Base-by-base conservation (phyloP, 2,797 vertebrate species). In the Garrulus glandarius region DNA sequence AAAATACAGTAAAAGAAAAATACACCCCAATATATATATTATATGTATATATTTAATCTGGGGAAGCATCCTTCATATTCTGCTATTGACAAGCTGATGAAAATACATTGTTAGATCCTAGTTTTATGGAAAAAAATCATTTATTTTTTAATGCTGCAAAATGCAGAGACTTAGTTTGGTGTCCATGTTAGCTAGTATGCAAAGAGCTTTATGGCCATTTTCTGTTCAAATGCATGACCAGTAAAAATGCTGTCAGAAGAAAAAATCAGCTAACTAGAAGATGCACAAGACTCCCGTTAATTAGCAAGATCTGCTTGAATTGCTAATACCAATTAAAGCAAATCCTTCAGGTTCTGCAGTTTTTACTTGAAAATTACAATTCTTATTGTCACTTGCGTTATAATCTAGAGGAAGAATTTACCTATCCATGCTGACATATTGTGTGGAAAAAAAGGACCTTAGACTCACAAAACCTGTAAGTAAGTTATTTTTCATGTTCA, bases 51-150 rank as follows among this genome's bases (percentile, higher is more conserved):
- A 26, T 70, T 57, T 91, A 49, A 84, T 93, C 56, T 91, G 70
- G 29, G 89, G 56, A 93, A 95, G 50, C 27, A 89, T 91, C 34
- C 22, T 93, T 97, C 53, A 64, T 71, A 39, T 92, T 89, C 96
- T 96, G 89, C 69, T 94, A 23, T 72, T 96, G 87, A 91, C 59
- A 92, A 23, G 61, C 85, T 95, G 78, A 96, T 96, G 81, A 96
- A 95, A 97, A 96, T 91, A 90, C n/a, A 19, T 93, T 70, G 61
- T 85, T 93, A 94, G 79, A 90, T 90, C 39, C 20, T 91, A 94
- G 72, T 91, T 97, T 95, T 87, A 84, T 55, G 81, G 74, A 87
- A 96, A 95, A 96, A 95, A 81, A 32, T 21, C 43, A 29, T 94
- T 87, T 79, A 49, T 92, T 83, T 92, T 96, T 91, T 71, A 84